These are phyloP conservation scores for Patagioenas fasciata DNA, from an alignment of 2,113 vertebrate species.

Conservation along the genomic window DNA sequence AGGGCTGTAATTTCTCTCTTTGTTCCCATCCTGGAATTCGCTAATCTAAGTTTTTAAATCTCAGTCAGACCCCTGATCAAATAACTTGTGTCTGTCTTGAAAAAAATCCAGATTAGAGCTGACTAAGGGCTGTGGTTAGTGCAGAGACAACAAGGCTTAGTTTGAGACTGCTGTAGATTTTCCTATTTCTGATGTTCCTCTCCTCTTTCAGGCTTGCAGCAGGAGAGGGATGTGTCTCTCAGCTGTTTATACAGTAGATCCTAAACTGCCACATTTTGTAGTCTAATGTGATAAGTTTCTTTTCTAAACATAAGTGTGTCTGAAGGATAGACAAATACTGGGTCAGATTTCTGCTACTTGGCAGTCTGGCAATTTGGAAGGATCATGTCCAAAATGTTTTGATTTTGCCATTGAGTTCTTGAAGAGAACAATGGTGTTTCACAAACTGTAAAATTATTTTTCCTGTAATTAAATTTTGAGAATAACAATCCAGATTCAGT, in stretches of 20 bases:
- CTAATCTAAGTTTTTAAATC: not conserved
- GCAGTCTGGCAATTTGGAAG: not conserved
- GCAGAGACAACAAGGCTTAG: not conserved
- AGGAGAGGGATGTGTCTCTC: not conserved
- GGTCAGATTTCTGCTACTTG: not conserved
- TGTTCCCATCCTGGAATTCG: not conserved
- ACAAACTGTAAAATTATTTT: not conserved
- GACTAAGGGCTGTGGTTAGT: not conserved
- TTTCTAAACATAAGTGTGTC: not conserved
- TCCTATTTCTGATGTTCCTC: not conserved
- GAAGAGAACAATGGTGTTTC: not conserved
- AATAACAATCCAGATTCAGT: not conserved
- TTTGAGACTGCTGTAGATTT: not conserved
- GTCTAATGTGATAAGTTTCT: not conserved
- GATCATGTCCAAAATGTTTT: not conserved
- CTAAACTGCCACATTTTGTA: not conserved
- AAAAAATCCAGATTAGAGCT: not conserved
- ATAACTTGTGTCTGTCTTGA: not conserved
- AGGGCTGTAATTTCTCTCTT: not conserved
- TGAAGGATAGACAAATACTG: not conserved
- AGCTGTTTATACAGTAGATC: not conserved
- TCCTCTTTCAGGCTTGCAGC: not conserved
- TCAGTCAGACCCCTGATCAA: not conserved
- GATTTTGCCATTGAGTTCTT: not conserved
- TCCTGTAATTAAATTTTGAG: slow-evolving; percentile 1